Base-by-base conservation (phyloP, 2,113 vertebrate species). In the Dipodomys stephensi region DNA sequence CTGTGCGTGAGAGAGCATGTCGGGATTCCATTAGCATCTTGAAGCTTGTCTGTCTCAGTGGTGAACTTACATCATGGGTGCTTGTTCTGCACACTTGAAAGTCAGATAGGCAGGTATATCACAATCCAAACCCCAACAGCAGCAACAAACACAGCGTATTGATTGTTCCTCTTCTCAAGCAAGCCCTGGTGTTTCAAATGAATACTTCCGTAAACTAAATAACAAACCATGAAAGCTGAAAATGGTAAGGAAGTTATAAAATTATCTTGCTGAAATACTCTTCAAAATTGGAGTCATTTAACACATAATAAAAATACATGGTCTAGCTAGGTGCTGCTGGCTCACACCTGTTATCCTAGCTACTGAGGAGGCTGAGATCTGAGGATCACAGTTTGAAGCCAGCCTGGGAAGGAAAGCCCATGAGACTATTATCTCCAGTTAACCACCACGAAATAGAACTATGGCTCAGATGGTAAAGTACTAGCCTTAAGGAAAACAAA, bases 161-260 rank as follows among this genome's bases (percentile, higher is more conserved):
- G 12, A 28, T 44, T 69, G 64, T 74, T 82, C 76, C 71, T 93
- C 60, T 78, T 64, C 32, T 65, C 64, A 44, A 57, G n/a, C 53
- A 92, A 87, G 71, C 78, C 30, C 7, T 28, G 6, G n/a, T 12
- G 39, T 79, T 73, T 89, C 87, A 23, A 49, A 91, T 1, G 88
- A 77, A 86, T 46, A 88, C n/a, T 68, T 71, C 74, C 32, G 57
- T 77, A 64, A 85, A 57, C 57, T 25, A 78, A 32, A 49, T 79
- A 74, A 87, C 77, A 81, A 25, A 68, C 79, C 60, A 90, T 92
- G 79, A 69, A 90, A 32, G 53, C 39, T 60, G 91, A 92, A 67
- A 83, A 85, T 13, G 60, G 35, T 49, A 53, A 78, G 78, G 35
- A 74, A 82, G 35, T 39, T 67, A 71, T 84, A 87, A 62, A 87